Conservation (phyloP, 2,113 vertebrate species). For the Spheniscus mendiculus region DNA sequence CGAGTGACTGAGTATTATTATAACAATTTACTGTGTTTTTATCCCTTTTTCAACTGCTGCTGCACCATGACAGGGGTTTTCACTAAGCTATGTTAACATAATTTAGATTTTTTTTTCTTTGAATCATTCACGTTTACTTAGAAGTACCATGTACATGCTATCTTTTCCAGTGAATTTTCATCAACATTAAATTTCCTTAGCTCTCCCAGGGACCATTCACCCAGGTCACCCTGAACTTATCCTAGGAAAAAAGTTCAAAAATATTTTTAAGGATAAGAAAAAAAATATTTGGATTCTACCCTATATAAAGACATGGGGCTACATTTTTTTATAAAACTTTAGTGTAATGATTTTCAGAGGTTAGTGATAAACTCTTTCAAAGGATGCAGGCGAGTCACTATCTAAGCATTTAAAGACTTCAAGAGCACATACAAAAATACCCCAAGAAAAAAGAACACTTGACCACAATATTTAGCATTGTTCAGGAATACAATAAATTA, state of each 20-base stretch:
- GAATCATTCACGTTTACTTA: not conserved
- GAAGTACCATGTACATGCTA: not conserved
- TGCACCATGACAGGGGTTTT: not conserved
- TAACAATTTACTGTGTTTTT: not conserved
- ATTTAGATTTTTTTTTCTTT: not conserved
- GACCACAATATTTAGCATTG: slow-evolving; percentile 46
- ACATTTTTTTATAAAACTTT: not conserved
- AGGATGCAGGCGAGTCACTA: not conserved
- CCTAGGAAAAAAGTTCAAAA: not conserved
- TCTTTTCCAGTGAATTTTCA: not conserved
- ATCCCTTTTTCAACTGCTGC: not conserved
- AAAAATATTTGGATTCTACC: not conserved
- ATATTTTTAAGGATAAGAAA: not conserved
- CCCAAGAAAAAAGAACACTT: not conserved
- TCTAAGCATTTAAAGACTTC: not conserved
- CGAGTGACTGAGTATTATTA: not conserved
- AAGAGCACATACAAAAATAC: not conserved
- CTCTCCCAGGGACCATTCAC: not conserved
- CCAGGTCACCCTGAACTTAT: not conserved
- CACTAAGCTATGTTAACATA: not conserved
- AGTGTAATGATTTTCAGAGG: not conserved
- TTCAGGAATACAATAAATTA: slow-evolving; percentile 44
- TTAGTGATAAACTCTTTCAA: not conserved
- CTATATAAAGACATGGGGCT: not conserved
- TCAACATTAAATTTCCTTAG: not conserved